Evolutionary conservation across 1,140 invertebrate genomes (phyloP).

Genomic region (Copidosoma floridanum): DNA sequence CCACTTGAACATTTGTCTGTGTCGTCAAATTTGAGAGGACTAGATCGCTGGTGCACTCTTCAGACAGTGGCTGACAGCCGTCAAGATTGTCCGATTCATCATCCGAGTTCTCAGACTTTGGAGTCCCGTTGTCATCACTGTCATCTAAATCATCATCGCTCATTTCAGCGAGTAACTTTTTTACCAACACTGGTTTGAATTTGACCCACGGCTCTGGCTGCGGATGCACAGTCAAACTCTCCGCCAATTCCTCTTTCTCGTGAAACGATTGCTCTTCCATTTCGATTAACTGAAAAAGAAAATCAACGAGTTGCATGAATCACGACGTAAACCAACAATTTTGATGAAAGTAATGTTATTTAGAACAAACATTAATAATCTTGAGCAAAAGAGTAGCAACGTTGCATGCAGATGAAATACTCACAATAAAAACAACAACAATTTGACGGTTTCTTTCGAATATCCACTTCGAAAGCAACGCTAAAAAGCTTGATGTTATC

Average conservation of each 20-base stretch:
- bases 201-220: conserved; percentile 34
- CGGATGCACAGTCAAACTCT: conserved; percentile 16
- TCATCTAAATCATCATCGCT: conserved; percentile 35
- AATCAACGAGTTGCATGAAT: background rate
- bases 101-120: conserved; percentile 27
- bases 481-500: too few species aligned
- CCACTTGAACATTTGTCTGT: background rate
- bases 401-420: too few species aligned
- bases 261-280: conserved; percentile 34
- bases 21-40: background rate
- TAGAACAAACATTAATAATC: too few species aligned
- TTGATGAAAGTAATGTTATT: too few species aligned
- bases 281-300: background rate
- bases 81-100: conserved; percentile 29
- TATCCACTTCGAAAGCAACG: too few species aligned
- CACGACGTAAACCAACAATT: too few species aligned
- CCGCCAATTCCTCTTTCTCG: conserved; percentile 22
- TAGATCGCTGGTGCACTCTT: background rate
- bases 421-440: too few species aligned
- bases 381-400: too few species aligned
- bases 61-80: conserved; percentile 21
- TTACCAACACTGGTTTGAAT: conserved; percentile 40
- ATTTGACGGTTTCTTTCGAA: too few species aligned
- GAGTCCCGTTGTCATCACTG: too few species aligned
- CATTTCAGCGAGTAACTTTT: conserved; percentile 36